A percentile compares a stretch with the other conserved stretches of the same genome.
Evolutionary conservation across 2,113 vertebrate species (phyloP).

Genomic region (Istiophorus platypterus): DNA sequence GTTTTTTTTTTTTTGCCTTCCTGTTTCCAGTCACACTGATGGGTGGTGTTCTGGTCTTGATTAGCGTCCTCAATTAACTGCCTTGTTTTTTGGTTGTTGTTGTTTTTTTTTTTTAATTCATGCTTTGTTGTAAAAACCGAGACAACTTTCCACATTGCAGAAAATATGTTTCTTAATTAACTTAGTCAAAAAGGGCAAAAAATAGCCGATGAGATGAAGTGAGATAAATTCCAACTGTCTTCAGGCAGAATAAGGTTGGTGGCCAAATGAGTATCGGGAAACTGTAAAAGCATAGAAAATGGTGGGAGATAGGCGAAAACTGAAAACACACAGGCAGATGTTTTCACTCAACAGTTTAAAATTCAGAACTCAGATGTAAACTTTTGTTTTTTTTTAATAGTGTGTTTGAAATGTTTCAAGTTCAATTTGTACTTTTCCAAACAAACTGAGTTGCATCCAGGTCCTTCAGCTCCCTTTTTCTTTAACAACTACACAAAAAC

Average conservation of each 20-base stretch:
- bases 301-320: not conserved
- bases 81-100: not conserved
- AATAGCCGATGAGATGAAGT: not conserved
- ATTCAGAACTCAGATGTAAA: not conserved
- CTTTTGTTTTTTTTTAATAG: no score
- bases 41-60: not conserved
- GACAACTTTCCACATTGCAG: not conserved
- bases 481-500: conserved; percentile 26
- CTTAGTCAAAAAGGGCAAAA: not conserved
- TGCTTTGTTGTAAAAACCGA: not conserved
- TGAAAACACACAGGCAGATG: conserved; percentile 6
- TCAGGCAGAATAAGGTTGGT: not conserved
- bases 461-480: not conserved
- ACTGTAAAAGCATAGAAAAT: not conserved
- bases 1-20: not conserved
- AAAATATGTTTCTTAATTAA: not conserved
- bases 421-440: not conserved
- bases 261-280: no score
- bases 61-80: not conserved
- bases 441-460: not conserved
- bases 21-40: not conserved
- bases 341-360: not conserved
- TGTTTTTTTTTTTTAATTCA: not conserved
- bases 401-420: not conserved
- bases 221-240: not conserved